A percentile compares a stretch with the other conserved stretches of the same genome.
phyloP scores from a whole-genome alignment of 2,113 vertebrate genomes.

The Calypte anna region DNA sequence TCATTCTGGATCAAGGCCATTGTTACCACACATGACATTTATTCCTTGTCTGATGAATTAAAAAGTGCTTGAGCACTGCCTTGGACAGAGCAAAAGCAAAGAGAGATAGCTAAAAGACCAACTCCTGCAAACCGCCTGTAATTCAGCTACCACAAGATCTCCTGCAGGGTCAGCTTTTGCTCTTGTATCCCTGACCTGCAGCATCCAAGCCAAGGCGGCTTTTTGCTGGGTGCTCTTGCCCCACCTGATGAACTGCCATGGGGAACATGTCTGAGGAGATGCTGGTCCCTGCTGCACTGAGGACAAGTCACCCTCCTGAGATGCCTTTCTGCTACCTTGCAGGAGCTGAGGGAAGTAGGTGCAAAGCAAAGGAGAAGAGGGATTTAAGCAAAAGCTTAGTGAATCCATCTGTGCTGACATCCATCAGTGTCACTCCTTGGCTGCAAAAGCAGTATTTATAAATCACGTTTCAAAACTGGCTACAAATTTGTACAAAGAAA shows the following conservation, averaged over 20 bases:
- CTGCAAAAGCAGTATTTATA: conserved; percentile 85
- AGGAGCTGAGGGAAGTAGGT: not conserved
- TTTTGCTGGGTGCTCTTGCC: not conserved
- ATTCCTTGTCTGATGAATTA: not conserved
- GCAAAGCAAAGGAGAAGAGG: conserved; percentile 22
- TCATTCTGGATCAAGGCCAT: accelerated
- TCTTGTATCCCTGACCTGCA: accelerated
- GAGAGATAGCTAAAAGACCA: not conserved
- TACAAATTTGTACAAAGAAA: conserved; percentile 84
- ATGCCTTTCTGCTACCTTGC: not conserved
- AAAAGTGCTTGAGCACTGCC: not conserved
- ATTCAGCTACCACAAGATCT: not conserved
- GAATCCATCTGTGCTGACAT: conserved; percentile 82
- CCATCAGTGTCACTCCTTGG: conserved; percentile 81
- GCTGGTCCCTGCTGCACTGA: not conserved
- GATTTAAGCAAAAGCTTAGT: conserved; percentile 50
- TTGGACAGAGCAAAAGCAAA: not conserved
- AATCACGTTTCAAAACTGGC: conserved; percentile 83
- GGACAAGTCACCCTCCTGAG: not conserved
- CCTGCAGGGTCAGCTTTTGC: not conserved
- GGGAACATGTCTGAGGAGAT: accelerated
- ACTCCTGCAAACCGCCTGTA: not conserved
- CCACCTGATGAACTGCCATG: accelerated
- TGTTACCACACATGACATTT: not conserved
- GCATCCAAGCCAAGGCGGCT: not conserved